Percentiles rank a stretch among this genome's conserved stretches.
These are phyloP conservation scores for Heterodera filipjevi DNA, from an alignment of 2,888 invertebrate genomes.

Conservation along the genomic window DNA sequence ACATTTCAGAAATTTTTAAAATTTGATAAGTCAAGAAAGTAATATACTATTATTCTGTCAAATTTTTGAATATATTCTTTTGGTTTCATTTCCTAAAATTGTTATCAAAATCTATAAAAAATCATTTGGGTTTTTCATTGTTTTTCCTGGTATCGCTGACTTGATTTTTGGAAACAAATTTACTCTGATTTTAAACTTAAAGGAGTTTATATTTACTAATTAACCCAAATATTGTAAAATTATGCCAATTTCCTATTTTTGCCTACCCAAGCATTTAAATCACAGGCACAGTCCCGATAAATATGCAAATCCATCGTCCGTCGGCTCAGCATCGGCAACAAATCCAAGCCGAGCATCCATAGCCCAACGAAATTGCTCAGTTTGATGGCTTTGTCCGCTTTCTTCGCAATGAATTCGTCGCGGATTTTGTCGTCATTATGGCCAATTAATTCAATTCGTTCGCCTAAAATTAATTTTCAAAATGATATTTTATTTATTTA, in stretches of 20 bases:
- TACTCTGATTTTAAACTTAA: too few species aligned
- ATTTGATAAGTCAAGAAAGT: too few species aligned
- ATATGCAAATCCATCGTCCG: neutral
- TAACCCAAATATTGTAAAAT: too few species aligned
- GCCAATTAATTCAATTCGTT: neutral
- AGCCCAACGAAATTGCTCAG: neutral
- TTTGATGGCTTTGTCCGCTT: neutral
- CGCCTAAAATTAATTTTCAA: neutral
- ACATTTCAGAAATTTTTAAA: too few species aligned
- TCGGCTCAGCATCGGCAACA: neutral
- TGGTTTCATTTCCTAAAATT: too few species aligned
- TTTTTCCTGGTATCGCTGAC: too few species aligned
- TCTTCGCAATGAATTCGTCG: neutral
- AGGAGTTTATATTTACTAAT: too few species aligned
- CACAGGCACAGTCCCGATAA: neutral
- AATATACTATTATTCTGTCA: too few species aligned
- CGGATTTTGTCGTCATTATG: neutral
- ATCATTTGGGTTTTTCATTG: too few species aligned
- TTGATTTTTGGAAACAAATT: too few species aligned
- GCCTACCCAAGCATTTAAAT: neutral
- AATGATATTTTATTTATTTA: neutral
- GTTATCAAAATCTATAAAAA: too few species aligned
- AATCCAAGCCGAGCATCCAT: neutral
- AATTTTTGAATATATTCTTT: too few species aligned
- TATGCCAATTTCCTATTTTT: neutral